These are phyloP conservation scores for Petrocephalus sullivani DNA, from an alignment of 2,797 vertebrate species.

Conservation along the genomic window DNA sequence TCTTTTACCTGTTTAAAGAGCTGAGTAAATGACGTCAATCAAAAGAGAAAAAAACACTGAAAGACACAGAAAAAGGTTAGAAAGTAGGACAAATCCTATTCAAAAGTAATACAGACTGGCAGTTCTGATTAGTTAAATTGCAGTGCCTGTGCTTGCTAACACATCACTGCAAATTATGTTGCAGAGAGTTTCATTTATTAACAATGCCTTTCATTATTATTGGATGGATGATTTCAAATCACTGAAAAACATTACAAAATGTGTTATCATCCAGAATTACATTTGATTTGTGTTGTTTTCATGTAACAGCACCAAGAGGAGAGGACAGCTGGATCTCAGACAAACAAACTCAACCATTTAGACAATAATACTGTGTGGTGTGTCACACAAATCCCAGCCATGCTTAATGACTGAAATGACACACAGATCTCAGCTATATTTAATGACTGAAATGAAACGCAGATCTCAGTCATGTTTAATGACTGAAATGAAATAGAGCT, in stretches of 20 bases:
- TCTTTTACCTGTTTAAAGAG: background rate
- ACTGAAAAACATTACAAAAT: background rate
- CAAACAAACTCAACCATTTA: background rate
- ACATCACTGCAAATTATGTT: background rate
- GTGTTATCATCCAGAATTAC: background rate
- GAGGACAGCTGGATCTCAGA: background rate
- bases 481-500: background rate
- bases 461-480: background rate
- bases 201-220: background rate
- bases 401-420: too few species aligned
- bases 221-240: background rate
- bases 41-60: background rate
- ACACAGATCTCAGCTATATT: background rate
- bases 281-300: background rate
- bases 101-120: background rate
- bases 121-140: background rate
- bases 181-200: background rate
- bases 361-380: background rate
- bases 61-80: background rate
- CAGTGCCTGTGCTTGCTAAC: background rate
- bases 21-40: background rate
- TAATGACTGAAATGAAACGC: too few species aligned
- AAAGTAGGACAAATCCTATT: background rate
- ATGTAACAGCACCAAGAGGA: background rate
- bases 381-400: background rate